Evolutionary conservation across 2,113 vertebrate genomes (phyloP), one percentile per base, ranked within the genome.

Genomic region (Seriola rivoliana): DNA sequence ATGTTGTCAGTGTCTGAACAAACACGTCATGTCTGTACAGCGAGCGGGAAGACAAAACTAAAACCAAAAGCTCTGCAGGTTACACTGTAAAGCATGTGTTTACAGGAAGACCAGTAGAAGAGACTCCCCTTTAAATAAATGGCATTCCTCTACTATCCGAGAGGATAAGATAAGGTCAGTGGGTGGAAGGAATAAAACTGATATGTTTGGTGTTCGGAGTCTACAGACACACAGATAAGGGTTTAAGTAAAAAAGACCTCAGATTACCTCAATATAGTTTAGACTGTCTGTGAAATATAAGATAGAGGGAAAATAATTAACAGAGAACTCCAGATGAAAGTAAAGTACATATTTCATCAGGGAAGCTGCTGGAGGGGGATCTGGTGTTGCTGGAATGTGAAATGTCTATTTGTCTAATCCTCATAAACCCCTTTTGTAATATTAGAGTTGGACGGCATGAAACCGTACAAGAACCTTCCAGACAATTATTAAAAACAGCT

Each of bases 121-220:
- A 69, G 64, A 66, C 55, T 71, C 62, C 38, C 23, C 9, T 83
- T 69, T 66, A 44, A 73, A 71, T 70, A 48, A 50, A 65, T 16
- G 52, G 55, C 77, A 85, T 89, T 90, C 86, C 81, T 85, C 16
- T 14, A 16, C 5, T 57, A 48, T 46, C 64, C 50, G 54, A 62
- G 74, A n/a, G 74, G 85, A 90, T 80, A 74, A 88, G 90, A 87
- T 81, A 84, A 83, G 16, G 34, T 48, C 79, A 63, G 70, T 5
- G 40, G 69, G 68, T 21, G 64, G 71, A 71, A 75, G 77, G 75
- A 81, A 66, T 77, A 5, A 80, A 50, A 59, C 58, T n/a, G 81
- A 88, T 21, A 17, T 62, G 89, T 71, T 68, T 73, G 78, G 72
- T 76, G 80, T 38, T 38, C 82, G 88, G 76, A 82, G 66, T 4